These are phyloP conservation scores for Oeneis ivallda DNA, from an alignment of 2,888 invertebrate genomes.

Conservation along the genomic window DNA sequence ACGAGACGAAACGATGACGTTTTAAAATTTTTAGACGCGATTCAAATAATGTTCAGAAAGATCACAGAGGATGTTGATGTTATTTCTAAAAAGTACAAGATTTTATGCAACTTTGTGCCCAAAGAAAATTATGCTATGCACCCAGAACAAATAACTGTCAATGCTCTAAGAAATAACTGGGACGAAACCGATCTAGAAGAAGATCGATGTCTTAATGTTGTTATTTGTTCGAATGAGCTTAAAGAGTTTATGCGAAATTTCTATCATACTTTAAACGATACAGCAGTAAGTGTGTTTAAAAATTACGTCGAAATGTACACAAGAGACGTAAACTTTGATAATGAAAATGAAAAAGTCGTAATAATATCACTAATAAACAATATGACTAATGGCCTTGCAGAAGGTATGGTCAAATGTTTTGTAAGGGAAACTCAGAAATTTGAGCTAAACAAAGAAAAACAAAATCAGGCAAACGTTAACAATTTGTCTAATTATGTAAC, in stretches of 20 bases:
- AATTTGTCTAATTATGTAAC: slow-evolving; percentile 48
- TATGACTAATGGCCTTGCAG: slow-evolving; percentile 42
- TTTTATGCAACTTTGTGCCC: slow-evolving; percentile 49
- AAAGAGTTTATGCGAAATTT: slow-evolving; percentile 51
- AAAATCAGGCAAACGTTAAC: slow-evolving; percentile 47
- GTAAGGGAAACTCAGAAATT: slow-evolving; percentile 46
- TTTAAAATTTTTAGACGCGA: slow-evolving; percentile 43
- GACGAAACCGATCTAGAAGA: slow-evolving; percentile 27
- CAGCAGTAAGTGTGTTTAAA: slow-evolving; percentile 50
- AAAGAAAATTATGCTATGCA: slow-evolving; percentile 9
- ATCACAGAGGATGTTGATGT: slow-evolving; percentile 46
- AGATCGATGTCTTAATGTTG: slow-evolving; percentile 47
- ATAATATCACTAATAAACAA: slow-evolving; percentile 47
- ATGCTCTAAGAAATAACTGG: slow-evolving; percentile 32
- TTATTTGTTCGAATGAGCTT: slow-evolving; percentile 60
- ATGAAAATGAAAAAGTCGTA: slow-evolving; percentile 43
- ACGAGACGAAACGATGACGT: slow-evolving; percentile 38
- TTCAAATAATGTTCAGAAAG: slow-evolving; percentile 48
- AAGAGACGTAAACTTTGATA: slow-evolving; percentile 51
- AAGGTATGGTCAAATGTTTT: slow-evolving; percentile 46
- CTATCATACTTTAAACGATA: slow-evolving; percentile 55
- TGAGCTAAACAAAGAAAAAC: slow-evolving; percentile 48
- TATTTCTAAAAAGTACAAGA: slow-evolving; percentile 47
- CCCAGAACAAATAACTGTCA: slow-evolving; percentile 5
- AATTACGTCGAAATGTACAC: slow-evolving; percentile 64